Evolutionary conservation across 2,113 vertebrate species (phyloP).

Genomic region (Nothocercus julius): DNA sequence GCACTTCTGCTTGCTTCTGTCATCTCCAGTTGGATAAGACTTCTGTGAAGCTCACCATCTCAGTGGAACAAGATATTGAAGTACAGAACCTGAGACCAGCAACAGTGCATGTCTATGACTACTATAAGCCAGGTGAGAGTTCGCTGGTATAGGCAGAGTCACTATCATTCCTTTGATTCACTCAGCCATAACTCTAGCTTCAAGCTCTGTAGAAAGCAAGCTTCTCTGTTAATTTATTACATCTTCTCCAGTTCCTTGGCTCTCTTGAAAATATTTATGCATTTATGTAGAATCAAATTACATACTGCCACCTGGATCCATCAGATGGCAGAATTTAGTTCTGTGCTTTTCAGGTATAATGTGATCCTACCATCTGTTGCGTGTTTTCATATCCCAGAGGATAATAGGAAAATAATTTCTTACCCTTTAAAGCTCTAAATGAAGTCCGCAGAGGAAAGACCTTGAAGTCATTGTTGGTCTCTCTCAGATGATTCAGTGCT

Average conservation of each 20-base stretch:
- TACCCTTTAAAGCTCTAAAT: not conserved
- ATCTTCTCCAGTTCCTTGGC: not conserved
- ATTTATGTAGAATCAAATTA: not conserved
- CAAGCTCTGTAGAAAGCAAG: not conserved
- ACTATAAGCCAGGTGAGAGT: conserved; percentile 52
- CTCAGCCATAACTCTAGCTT: not conserved
- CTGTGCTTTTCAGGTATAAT: not conserved
- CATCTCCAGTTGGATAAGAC: conserved; percentile 8
- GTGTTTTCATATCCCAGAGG: not conserved
- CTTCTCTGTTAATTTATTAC: not conserved
- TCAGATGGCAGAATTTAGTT: not conserved
- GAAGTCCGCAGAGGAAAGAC: not conserved
- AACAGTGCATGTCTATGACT: conserved; percentile 41
- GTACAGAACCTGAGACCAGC: conserved; percentile 55
- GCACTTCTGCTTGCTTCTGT: not conserved
- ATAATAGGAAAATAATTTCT: not conserved
- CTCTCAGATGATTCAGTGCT: not conserved
- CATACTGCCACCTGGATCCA: not conserved
- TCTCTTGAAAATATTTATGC: not conserved
- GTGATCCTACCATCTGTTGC: not conserved
- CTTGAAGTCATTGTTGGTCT: not conserved
- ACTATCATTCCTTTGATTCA: not conserved
- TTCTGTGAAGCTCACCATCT: conserved; percentile 24
- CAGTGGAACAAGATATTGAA: conserved; percentile 50
- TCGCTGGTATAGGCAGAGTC: not conserved